Evolutionary conservation across 2,888 invertebrate genomes (phyloP).

Genomic region (Sesia apiformis): DNA sequence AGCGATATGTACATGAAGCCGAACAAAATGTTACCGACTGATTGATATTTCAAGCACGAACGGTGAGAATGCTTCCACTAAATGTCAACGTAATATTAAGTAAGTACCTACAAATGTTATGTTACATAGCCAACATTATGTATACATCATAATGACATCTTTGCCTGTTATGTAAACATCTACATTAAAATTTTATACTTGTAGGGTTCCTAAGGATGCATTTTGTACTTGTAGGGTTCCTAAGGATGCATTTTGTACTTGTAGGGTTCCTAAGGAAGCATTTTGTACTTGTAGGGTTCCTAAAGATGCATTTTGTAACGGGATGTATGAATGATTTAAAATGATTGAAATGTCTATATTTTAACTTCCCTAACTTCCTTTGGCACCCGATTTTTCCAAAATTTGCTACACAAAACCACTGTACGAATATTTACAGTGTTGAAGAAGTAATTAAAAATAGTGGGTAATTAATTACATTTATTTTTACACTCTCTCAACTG

Average conservation of each 20-base stretch:
- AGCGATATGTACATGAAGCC: slow-evolving; percentile 78
- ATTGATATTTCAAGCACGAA: slow-evolving; percentile 71
- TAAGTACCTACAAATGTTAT: not conserved
- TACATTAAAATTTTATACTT: not conserved
- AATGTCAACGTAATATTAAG: slow-evolving; percentile 21
- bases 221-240: not conserved
- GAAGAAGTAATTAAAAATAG: too few relatives aligned
- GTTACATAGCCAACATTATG: not conserved
- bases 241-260: not conserved
- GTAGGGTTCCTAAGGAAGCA: not conserved
- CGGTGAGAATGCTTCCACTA: slow-evolving; percentile 77
- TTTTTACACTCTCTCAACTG: too few relatives aligned
- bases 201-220: not conserved
- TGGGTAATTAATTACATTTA: too few relatives aligned
- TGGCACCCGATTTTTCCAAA: too few relatives aligned
- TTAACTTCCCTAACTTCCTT: too few relatives aligned
- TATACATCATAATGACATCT: slow-evolving; percentile 29
- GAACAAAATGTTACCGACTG: slow-evolving; percentile 71
- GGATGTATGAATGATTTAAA: too few relatives aligned
- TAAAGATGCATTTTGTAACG: not conserved
- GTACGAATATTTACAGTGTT: too few relatives aligned
- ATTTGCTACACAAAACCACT: too few relatives aligned
- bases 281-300: not conserved
- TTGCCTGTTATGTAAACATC: slow-evolving; percentile 10
- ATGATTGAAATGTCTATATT: too few relatives aligned